These are phyloP conservation scores for Bombus difficillimus DNA, from an alignment of 1,140 invertebrate species.

Conservation along the genomic window DNA sequence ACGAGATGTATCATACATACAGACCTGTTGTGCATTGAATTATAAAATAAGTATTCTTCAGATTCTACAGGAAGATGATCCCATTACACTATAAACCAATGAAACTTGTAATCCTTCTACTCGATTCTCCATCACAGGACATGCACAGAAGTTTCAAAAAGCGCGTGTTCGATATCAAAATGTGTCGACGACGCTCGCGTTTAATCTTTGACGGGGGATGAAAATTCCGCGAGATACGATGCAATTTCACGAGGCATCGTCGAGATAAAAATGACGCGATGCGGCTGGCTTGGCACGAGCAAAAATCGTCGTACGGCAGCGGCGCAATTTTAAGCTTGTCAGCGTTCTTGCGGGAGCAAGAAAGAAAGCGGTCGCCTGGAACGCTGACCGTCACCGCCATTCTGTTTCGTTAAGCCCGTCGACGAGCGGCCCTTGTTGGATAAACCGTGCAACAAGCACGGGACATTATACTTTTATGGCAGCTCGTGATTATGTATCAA, in stretches of 20 bases:
- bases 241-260: not conserved
- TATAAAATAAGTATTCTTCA: not conserved
- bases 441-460: slow-evolving; percentile 25
- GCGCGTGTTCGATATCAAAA: not conserved
- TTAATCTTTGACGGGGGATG: not conserved
- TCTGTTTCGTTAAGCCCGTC: slow-evolving; percentile 57
- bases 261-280: slow-evolving; percentile 32
- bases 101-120: not conserved
- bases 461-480: slow-evolving; percentile 67
- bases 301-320: slow-evolving; percentile 20
- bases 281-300: not conserved
- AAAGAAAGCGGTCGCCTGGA: slow-evolving; percentile 40
- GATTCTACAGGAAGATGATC: not conserved
- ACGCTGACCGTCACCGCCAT: slow-evolving; percentile 40
- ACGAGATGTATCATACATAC: too few species aligned
- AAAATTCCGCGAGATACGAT: not conserved
- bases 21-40: too few species aligned
- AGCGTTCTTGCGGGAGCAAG: slow-evolving; percentile 10
- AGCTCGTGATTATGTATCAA: slow-evolving; percentile 71
- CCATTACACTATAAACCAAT: not conserved
- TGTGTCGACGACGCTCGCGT: not conserved
- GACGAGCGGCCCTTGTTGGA: slow-evolving; percentile 10
- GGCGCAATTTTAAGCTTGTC: slow-evolving; percentile 36
- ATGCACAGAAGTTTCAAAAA: too few species aligned
- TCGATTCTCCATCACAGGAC: too few species aligned